Conservation (phyloP, 1,140 invertebrate genomes). For the Plectrocnemia conspersa region DNA sequence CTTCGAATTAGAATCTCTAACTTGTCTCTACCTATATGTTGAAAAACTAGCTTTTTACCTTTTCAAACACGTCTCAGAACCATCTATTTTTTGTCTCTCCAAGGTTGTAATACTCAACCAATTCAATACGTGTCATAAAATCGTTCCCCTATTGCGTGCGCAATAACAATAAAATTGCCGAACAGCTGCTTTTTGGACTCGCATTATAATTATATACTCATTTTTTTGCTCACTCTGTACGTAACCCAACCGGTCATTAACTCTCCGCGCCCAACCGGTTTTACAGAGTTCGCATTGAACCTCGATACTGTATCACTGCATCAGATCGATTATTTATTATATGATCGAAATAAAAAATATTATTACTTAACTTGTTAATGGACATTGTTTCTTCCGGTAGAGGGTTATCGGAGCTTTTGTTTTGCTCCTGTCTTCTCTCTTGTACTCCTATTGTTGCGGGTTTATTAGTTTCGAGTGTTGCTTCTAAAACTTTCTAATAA, state of each 20-base stretch:
- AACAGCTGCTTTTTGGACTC: neutral
- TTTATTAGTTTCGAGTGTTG: conserved; percentile 14
- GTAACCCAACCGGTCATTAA: neutral
- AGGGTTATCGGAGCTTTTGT: conserved; percentile 6
- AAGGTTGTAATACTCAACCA: too few species aligned
- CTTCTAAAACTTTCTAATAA: conserved; percentile 6
- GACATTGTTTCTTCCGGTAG: conserved; percentile 9
- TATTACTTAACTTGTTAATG: too few species aligned
- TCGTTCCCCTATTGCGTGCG: too few species aligned
- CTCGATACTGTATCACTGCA: neutral
- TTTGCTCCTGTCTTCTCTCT: conserved; percentile 11
- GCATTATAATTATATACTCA: neutral
- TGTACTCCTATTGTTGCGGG: neutral
- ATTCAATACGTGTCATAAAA: too few species aligned
- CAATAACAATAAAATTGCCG: too few species aligned
- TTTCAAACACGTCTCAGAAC: too few species aligned
- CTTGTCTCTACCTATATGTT: too few species aligned
- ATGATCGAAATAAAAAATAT: too few species aligned
- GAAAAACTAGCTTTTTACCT: too few species aligned
- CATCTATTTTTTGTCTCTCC: too few species aligned
- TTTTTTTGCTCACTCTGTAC: neutral
- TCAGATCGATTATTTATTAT: too few species aligned
- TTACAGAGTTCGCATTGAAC: neutral
- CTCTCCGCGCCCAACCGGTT: neutral
- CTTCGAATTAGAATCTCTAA: too few species aligned